phyloP scores from a whole-genome alignment of 2,797 vertebrate species.

The Anisognathus igniventris region DNA sequence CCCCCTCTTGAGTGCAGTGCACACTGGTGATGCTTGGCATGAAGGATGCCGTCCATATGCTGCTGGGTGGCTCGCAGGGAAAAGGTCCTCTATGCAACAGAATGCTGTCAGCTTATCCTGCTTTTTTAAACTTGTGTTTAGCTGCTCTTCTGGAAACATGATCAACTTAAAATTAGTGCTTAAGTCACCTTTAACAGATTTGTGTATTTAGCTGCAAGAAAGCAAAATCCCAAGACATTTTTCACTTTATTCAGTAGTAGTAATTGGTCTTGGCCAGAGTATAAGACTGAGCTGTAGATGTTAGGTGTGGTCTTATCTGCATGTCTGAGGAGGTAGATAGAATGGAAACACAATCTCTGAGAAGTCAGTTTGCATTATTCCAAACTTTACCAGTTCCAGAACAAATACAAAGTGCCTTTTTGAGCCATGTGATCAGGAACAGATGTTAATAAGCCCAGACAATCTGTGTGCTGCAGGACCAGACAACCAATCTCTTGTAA shows the following conservation, averaged over 20 bases:
- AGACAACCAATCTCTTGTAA: rapidly evolving
- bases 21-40: not conserved
- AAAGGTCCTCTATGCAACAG: not conserved
- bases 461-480: not conserved
- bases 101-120: not conserved
- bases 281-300: not conserved
- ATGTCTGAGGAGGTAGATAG: not conserved
- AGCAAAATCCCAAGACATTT: not conserved
- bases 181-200: not conserved
- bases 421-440: not conserved
- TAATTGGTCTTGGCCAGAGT: not conserved
- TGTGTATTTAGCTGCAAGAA: not conserved
- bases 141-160: not conserved
- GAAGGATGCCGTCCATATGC: not conserved
- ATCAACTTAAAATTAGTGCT: not conserved
- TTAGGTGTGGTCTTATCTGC: not conserved
- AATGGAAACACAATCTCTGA: not conserved
- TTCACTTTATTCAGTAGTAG: not conserved
- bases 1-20: not conserved
- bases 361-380: not conserved
- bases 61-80: not conserved
- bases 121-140: not conserved
- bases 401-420: not conserved
- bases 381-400: not conserved
- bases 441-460: not conserved